Evolutionary conservation across 2,113 vertebrate genomes (phyloP).

Genomic region (Saimiri boliviensis): DNA sequence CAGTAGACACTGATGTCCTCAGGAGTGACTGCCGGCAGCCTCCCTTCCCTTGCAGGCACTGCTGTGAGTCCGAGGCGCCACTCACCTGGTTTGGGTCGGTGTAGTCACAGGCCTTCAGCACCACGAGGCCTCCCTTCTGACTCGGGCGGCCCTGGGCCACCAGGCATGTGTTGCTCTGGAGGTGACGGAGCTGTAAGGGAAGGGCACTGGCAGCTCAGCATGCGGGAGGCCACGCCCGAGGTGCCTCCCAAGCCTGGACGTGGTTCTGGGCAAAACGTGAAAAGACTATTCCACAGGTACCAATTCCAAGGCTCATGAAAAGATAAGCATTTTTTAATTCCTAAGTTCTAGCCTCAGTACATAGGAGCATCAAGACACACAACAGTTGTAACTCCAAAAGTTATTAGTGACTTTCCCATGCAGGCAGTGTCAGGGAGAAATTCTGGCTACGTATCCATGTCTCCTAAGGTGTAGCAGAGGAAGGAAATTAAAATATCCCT

Average conservation of each 20-base stretch:
- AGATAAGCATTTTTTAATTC: background rate
- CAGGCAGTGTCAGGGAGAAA: background rate
- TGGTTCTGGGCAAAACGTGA: accelerated
- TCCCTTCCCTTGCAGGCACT: background rate
- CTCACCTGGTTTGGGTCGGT: conserved; percentile 92
- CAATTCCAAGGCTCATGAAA: background rate
- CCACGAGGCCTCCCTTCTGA: conserved; percentile 94
- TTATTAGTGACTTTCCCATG: background rate
- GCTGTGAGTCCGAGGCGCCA: accelerated
- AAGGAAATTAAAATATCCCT: background rate
- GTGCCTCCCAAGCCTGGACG: background rate
- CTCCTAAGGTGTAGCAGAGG: too few species aligned
- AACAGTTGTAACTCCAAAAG: too few species aligned
- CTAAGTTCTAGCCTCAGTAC: background rate
- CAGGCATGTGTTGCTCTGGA: conserved; percentile 91
- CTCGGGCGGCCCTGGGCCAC: conserved; percentile 94
- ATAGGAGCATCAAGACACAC: accelerated
- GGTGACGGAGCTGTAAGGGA: conserved; percentile 88
- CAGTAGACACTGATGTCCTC: background rate
- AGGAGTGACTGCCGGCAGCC: accelerated
- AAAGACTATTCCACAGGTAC: background rate
- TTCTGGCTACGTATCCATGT: background rate
- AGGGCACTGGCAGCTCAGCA: background rate
- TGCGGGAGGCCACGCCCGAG: background rate
- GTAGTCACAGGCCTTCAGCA: conserved; percentile 91